Evolutionary conservation across 2,113 vertebrate species (phyloP), one percentile per base, ranked within the genome.

Genomic region (Paraplagusia blochii): DNA sequence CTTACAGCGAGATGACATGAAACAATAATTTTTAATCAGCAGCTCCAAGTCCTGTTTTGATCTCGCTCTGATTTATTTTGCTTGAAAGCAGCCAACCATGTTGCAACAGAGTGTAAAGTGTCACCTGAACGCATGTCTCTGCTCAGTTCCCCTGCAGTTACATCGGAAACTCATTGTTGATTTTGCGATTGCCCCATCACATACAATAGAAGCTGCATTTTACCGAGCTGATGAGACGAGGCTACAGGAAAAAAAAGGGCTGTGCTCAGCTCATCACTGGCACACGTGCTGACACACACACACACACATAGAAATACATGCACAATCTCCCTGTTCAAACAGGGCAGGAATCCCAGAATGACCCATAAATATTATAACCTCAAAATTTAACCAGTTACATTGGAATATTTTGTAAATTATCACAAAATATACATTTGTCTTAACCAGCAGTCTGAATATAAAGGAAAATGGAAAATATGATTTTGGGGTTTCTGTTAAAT

Each of bases 1-100:
- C 65, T 17, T 76, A 73, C 69, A 66, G 63, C 66, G 2, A 40
- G 48, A 65, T 73, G 71, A 73, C 76, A 75, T 61, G 60, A 83
- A 70, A 75, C 66, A 76, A 76, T 77, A 68, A 71, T 72, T 79
- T 77, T 76, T 83, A 80, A 81, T 83, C 72, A 80, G 70, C 63
- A 46, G 55, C 79, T 69, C 68, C 44, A 7, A 42, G 66, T 52
- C 56, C 69, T 9, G 60, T 79, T 84, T 86, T 78, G 53, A 80
- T 79, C 69, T 77, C 47, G 61, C 58, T 43, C 44, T 44, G 42
- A 66, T 80, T 67, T 73, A 64, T 70, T 79, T 77, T 71, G 49
- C 61, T 56, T 65, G 66, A 71, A 48, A 69, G 68, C 47, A 71
- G 62, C 46, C 71, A 48, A 10, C 53, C 53, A n/a, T 63, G 65